A percentile compares a stretch with the other conserved stretches of the same genome.
phyloP scores from a whole-genome alignment of 2,888 invertebrate species.

The Proisotoma minuta region DNA sequence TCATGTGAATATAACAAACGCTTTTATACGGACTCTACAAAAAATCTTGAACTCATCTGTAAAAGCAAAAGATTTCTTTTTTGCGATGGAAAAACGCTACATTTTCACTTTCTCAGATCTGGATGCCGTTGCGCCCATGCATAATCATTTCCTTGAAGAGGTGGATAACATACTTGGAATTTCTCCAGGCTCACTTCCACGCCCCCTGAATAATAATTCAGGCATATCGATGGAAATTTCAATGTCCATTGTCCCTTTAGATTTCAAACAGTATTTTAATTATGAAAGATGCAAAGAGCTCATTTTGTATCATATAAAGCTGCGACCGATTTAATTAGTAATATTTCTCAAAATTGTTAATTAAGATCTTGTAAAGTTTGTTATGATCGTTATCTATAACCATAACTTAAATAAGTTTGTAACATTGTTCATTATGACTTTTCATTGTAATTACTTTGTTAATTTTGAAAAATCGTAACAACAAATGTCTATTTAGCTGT shows the following conservation, averaged over 20 bases:
- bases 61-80: slow-evolving; percentile 61
- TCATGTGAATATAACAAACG: slow-evolving; percentile 73
- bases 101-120: slow-evolving; percentile 77
- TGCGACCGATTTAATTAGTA: too few species aligned
- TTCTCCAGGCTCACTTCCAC: slow-evolving; percentile 19
- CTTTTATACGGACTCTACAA: slow-evolving; percentile 68
- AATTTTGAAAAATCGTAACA: too few species aligned
- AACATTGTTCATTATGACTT: too few species aligned
- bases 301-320: slow-evolving; percentile 55
- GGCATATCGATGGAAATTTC: slow-evolving; percentile 8
- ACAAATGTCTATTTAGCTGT: too few species aligned
- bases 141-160: slow-evolving; percentile 70
- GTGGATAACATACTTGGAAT: slow-evolving; percentile 52
- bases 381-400: too few species aligned
- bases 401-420: too few species aligned
- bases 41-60: slow-evolving; percentile 61
- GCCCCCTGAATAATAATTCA: background rate
- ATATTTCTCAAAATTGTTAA: too few species aligned
- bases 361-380: too few species aligned
- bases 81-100: slow-evolving; percentile 76
- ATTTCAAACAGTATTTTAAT: slow-evolving; percentile 75
- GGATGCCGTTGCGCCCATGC: slow-evolving; percentile 80
- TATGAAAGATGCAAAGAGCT: slow-evolving; percentile 75
- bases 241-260: slow-evolving; percentile 59
- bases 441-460: too few species aligned